These are phyloP conservation scores for Microplitis manilae DNA, from an alignment of 2,888 invertebrate genomes.

Conservation along the genomic window DNA sequence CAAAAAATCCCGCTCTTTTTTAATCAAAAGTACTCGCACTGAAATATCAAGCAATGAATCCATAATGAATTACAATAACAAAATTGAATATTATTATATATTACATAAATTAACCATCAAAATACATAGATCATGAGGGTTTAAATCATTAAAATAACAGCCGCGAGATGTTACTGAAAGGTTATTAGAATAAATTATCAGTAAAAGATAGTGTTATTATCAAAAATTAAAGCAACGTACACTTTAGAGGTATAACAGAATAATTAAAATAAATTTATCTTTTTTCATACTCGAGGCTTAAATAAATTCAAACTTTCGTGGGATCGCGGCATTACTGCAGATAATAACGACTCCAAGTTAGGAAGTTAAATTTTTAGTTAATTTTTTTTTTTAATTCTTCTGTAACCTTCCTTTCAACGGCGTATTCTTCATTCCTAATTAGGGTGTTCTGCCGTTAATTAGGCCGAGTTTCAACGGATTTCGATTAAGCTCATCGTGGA, in stretches of 20 bases:
- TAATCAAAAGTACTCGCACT: too few species aligned
- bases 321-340: neutral
- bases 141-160: too few species aligned
- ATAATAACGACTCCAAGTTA: neutral
- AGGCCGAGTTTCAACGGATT: conserved; percentile 50
- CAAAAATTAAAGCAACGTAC: too few species aligned
- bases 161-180: too few species aligned
- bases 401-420: neutral
- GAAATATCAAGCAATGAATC: too few species aligned
- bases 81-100: too few species aligned
- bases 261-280: conserved; percentile 1
- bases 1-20: too few species aligned
- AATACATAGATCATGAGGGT: too few species aligned
- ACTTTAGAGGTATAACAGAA: neutral
- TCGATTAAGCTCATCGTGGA: conserved; percentile 45
- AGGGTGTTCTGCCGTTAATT: conserved; percentile 48
- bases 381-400: neutral
- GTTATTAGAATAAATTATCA: too few species aligned
- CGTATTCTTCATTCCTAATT: conserved; percentile 34
- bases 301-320: neutral
- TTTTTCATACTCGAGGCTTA: neutral
- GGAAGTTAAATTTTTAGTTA: neutral
- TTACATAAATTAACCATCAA: too few species aligned
- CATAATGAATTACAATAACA: too few species aligned
- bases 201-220: too few species aligned